Evolutionary conservation across 2,888 invertebrate species (phyloP).

Genomic region (Osmoderma eremita): DNA sequence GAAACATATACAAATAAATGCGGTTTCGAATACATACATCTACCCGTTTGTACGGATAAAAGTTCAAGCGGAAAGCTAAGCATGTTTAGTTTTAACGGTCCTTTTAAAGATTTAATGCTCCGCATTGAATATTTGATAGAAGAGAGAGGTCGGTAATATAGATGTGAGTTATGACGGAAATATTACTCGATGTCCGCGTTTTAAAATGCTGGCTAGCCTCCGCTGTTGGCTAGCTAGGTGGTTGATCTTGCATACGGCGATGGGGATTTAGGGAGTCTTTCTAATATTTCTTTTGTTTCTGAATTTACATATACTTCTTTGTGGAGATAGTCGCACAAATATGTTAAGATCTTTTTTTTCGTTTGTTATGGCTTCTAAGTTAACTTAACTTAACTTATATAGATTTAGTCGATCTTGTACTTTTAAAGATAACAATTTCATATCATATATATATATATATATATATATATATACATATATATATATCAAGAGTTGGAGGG

Average conservation of each 20-base stretch:
- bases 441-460: too few relatives aligned
- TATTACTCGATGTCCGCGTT: conserved; percentile 9
- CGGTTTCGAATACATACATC: not conserved
- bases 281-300: too few relatives aligned
- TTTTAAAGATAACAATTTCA: too few relatives aligned
- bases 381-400: too few relatives aligned
- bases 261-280: not conserved
- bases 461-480: too few relatives aligned
- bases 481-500: too few relatives aligned
- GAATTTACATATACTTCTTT: too few relatives aligned
- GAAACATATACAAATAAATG: not conserved
- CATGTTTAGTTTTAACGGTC: conserved; percentile 18
- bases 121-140: conserved; percentile 26
- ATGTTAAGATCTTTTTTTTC: too few relatives aligned
- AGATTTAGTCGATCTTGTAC: too few relatives aligned
- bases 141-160: not conserved
- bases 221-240: too few relatives aligned
- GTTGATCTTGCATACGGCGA: conserved; percentile 13
- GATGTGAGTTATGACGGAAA: conserved; percentile 24
- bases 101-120: conserved; percentile 21
- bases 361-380: too few relatives aligned
- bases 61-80: not conserved
- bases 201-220: conserved; percentile 12
- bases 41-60: not conserved
- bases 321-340: too few relatives aligned